Conservation (phyloP, 2,888 invertebrate genomes). For the Helleia helle region DNA sequence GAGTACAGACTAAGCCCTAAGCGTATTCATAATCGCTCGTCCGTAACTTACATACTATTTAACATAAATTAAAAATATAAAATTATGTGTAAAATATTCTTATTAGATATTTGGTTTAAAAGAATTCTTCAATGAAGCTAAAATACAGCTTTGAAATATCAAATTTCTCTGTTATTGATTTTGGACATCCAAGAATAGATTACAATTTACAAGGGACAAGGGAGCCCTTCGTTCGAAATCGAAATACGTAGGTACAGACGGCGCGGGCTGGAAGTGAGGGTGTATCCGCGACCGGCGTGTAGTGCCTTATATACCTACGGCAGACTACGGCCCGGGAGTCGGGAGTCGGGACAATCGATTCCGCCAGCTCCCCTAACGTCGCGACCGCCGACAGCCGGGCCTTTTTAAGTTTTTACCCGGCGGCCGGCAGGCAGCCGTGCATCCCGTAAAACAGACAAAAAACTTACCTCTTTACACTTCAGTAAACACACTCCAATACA, state of each 20-base stretch:
- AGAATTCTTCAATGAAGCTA: no score
- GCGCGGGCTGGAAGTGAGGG: slow-evolving; percentile 38
- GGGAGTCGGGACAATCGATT: slow-evolving; percentile 64
- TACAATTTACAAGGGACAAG: no score
- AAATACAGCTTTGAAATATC: no score
- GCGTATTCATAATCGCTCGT: no score
- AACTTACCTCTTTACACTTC: slow-evolving; percentile 66
- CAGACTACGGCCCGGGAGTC: slow-evolving; percentile 10
- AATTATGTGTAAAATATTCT: no score
- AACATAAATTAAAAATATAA: no score
- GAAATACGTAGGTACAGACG: slow-evolving; percentile 22
- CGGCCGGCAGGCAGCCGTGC: slow-evolving; percentile 29
- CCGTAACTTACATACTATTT: no score
- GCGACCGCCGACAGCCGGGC: slow-evolving; percentile 25
- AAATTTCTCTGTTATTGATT: no score
- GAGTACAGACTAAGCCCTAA: no score
- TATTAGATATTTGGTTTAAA: no score
- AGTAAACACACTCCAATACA: slow-evolving; percentile 52
- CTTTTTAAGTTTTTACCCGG: no score
- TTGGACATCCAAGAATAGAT: slow-evolving; percentile 9
- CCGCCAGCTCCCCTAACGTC: slow-evolving; percentile 47
- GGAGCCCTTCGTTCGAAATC: slow-evolving; percentile 42
- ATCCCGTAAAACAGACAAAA: slow-evolving; percentile 33
- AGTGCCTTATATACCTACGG: slow-evolving; percentile 2
- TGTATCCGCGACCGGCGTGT: slow-evolving; percentile 23